phyloP scores from a whole-genome alignment of 2,888 invertebrate genomes.

The Agonopterix alstromeriana region DNA sequence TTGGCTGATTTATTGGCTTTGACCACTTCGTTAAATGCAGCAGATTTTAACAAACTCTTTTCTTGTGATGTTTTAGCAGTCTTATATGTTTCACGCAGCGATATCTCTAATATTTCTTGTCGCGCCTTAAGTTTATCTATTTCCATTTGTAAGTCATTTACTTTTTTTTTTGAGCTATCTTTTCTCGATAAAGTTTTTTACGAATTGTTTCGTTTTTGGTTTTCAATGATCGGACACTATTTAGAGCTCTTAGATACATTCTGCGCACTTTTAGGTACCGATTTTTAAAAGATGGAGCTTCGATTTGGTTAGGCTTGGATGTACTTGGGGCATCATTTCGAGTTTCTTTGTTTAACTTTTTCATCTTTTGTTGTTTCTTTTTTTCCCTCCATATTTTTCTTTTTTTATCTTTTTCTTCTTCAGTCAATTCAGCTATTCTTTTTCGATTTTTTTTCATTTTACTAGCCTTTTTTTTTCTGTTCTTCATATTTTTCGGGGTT shows the following conservation, averaged over 20 bases:
- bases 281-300: slow-evolving; percentile 2
- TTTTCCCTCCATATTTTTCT: slow-evolving; percentile 6
- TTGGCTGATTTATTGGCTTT: neutral
- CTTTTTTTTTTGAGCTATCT: slow-evolving; percentile 2
- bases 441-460: slow-evolving; percentile 5
- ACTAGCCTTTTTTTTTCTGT: slow-evolving; percentile 17
- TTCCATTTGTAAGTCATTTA: slow-evolving; percentile 1
- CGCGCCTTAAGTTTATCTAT: slow-evolving; percentile 3
- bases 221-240: slow-evolving; percentile 3
- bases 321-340: slow-evolving; percentile 1
- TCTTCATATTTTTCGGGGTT: neutral
- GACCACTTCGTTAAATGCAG: too few species aligned
- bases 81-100: slow-evolving; percentile 1
- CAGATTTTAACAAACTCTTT: slow-evolving; percentile 4
- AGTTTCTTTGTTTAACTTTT: slow-evolving; percentile 1
- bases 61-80: slow-evolving; percentile 1
- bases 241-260: slow-evolving; percentile 1
- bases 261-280: slow-evolving; percentile 1
- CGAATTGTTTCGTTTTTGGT: slow-evolving; percentile 1
- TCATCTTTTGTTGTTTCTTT: slow-evolving; percentile 5
- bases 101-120: slow-evolving; percentile 4
- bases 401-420: slow-evolving; percentile 3
- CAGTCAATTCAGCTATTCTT: slow-evolving; percentile 6
- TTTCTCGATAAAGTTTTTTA: slow-evolving; percentile 1
- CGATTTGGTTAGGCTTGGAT: too few species aligned